phyloP scores from a whole-genome alignment of 2,113 vertebrate genomes.

The Ochotona curzoniae region DNA sequence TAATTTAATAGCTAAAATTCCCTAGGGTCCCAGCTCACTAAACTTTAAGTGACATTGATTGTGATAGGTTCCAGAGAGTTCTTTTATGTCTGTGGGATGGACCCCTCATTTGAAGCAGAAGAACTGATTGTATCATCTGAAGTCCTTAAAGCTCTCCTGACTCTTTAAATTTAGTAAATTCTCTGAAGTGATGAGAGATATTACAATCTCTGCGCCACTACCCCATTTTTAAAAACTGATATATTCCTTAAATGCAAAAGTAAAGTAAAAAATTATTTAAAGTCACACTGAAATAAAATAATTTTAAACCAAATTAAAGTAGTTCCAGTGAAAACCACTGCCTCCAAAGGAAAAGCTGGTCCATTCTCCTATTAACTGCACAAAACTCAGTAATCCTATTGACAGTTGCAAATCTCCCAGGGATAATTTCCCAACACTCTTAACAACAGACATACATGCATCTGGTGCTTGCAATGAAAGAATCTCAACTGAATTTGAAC shows the following conservation, averaged over 20 bases:
- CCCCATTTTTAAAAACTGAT: not conserved
- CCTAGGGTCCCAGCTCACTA: not conserved
- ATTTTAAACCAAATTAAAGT: conserved; percentile 12
- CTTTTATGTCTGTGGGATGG: not conserved
- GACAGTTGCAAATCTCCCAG: conserved; percentile 11
- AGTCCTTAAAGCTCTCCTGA: not conserved
- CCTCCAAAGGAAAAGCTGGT: conserved; percentile 1
- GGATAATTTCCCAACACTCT: not conserved
- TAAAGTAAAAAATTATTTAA: conserved; percentile 4
- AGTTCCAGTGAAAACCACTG: not conserved
- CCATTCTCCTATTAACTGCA: not conserved
- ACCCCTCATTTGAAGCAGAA: not conserved
- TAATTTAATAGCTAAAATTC: conserved; percentile 9
- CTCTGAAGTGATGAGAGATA: not conserved
- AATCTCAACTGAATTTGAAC: too few species aligned
- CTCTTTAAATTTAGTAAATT: not conserved
- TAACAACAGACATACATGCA: not conserved
- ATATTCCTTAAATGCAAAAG: conserved; percentile 7
- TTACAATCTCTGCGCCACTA: not conserved
- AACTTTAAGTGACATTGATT: not conserved
- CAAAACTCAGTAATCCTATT: not conserved
- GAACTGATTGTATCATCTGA: not conserved
- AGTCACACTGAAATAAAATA: not conserved
- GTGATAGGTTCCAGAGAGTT: not conserved
- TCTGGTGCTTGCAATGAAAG: too few species aligned